A percentile compares a stretch with the other conserved stretches of the same genome.
Conservation (phyloP, 2,888 invertebrate species). For the Diploptera punctata region DNA sequence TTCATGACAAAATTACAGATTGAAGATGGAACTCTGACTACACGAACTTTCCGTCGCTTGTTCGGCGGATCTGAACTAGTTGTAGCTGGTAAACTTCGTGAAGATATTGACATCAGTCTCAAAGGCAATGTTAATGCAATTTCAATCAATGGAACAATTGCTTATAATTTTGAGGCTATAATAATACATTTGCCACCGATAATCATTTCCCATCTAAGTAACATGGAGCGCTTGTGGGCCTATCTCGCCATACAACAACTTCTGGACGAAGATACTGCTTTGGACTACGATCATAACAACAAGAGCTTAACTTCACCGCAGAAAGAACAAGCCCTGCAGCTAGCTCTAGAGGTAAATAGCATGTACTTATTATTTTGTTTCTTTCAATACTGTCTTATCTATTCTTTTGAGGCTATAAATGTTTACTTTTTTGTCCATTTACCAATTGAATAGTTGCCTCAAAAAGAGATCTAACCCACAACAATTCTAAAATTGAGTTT, state of each 20-base stretch:
- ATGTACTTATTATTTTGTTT: no score
- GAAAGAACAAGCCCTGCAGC: no score
- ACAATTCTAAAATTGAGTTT: no score
- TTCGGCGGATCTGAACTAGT: conserved; percentile 69
- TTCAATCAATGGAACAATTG: conserved; percentile 3
- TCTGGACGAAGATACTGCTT: conserved; percentile 49
- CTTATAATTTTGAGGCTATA: not conserved
- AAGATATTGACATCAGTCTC: conserved; percentile 30
- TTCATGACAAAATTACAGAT: no score
- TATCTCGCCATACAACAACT: conserved; percentile 71
- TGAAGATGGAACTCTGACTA: conserved; percentile 59
- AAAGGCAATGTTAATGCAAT: conserved; percentile 20
- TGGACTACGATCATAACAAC: conserved; percentile 49
- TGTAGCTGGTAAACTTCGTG: conserved; percentile 61
- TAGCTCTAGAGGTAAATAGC: no score
- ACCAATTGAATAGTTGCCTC: no score
- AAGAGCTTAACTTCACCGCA: conserved; percentile 47
- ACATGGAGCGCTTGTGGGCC: conserved; percentile 68
- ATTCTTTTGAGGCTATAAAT: no score
- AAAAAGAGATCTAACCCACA: no score
- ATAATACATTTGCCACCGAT: conserved; percentile 35
- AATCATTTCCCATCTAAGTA: conserved; percentile 43
- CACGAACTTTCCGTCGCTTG: conserved; percentile 62
- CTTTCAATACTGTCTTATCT: no score
- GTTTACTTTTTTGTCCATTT: no score